phyloP scores from a whole-genome alignment of 2,888 invertebrate species.

The Temnothorax unifasciatus region DNA sequence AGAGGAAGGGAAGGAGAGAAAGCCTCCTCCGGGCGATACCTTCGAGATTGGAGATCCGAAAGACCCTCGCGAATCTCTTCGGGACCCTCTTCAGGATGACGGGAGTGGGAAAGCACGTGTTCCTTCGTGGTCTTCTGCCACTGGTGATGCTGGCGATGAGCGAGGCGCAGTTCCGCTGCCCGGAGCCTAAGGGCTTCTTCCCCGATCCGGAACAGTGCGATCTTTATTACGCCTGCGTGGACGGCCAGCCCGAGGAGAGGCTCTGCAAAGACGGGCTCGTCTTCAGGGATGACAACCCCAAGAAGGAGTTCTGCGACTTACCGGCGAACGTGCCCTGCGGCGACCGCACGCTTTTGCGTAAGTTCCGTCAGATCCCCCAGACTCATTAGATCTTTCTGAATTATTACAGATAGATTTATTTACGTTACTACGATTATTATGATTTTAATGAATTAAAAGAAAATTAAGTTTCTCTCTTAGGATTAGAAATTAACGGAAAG shows the following conservation, averaged over 20 bases:
- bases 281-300: slow-evolving; percentile 91
- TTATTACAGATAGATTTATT: background rate
- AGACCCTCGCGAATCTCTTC: background rate
- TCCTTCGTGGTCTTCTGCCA: slow-evolving; percentile 47
- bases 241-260: slow-evolving; percentile 89
- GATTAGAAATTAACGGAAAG: background rate
- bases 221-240: slow-evolving; percentile 91
- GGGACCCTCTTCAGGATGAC: background rate
- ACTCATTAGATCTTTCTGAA: slow-evolving; percentile 1
- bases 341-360: slow-evolving; percentile 91
- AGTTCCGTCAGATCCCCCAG: slow-evolving; percentile 85
- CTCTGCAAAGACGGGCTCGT: slow-evolving; percentile 93
- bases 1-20: slow-evolving; percentile 2
- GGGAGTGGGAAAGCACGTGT: background rate
- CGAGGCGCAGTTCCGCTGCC: slow-evolving; percentile 89
- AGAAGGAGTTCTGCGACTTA: slow-evolving; percentile 92
- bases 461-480: background rate
- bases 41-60: background rate
- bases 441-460: background rate
- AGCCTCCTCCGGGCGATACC: background rate
- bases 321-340: slow-evolving; percentile 93
- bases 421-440: background rate
- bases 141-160: slow-evolving; percentile 61
- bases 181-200: slow-evolving; percentile 91
- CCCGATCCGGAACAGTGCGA: slow-evolving; percentile 93